Evolutionary conservation across 2,113 vertebrate species (phyloP).

Genomic region (Thunnus thynnus): DNA sequence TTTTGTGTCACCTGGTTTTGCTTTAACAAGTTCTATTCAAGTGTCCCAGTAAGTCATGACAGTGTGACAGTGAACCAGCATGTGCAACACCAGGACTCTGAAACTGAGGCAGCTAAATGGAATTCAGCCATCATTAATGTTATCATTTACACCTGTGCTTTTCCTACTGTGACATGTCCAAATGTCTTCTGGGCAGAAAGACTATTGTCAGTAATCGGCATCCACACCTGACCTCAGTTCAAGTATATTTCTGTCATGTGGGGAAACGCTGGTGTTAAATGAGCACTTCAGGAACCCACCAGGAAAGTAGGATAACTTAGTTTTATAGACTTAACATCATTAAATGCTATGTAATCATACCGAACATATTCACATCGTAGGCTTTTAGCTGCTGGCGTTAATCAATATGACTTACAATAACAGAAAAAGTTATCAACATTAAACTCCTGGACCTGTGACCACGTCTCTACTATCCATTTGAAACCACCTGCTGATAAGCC

Average conservation of each 20-base stretch:
- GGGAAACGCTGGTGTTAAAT: conserved; percentile 6
- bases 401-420: not conserved
- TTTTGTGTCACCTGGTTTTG: no score
- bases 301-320: no score
- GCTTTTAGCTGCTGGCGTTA: not conserved
- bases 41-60: no score
- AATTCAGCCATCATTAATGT: no score
- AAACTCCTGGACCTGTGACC: conserved; percentile 1
- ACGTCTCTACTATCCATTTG: not conserved
- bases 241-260: not conserved
- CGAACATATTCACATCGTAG: not conserved
- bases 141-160: not conserved
- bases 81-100: no score
- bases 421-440: conserved; percentile 12
- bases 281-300: not conserved
- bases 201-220: not conserved
- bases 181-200: not conserved
- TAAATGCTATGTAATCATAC: not conserved
- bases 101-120: no score
- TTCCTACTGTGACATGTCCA: not conserved
- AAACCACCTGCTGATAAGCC: conserved; percentile 44
- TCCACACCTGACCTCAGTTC: fast-evolving
- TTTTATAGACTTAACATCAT: not conserved
- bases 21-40: no score
- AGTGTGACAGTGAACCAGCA: no score